These are phyloP conservation scores for Boloria selene DNA, from an alignment of 2,888 invertebrate genomes.

Conservation along the genomic window DNA sequence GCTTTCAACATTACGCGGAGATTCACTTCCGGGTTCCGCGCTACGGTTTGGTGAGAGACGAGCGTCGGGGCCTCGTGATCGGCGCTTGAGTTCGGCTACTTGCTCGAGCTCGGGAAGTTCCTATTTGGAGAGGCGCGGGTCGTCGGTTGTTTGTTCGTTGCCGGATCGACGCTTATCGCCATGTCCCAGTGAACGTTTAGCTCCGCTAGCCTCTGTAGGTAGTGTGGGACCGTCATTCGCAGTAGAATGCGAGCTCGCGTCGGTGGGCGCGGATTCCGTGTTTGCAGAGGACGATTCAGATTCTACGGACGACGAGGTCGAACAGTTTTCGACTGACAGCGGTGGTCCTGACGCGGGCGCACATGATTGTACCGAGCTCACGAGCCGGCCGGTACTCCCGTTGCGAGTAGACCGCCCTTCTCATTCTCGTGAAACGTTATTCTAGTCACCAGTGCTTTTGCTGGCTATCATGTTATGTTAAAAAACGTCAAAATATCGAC, in stretches of 20 bases:
- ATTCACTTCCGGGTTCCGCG: conserved; percentile 84
- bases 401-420: conserved; percentile 71
- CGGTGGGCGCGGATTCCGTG: conserved; percentile 90
- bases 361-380: conserved; percentile 70
- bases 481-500: conserved; percentile 70
- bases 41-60: conserved; percentile 78
- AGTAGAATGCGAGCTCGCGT: conserved; percentile 87
- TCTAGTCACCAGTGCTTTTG: conserved; percentile 79
- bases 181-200: conserved; percentile 84
- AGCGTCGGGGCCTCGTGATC: conserved; percentile 71
- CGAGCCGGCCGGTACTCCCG: conserved; percentile 66
- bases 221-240: conserved; percentile 88
- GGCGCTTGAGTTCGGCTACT: conserved; percentile 90
- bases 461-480: conserved; percentile 60
- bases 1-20: conserved; percentile 81
- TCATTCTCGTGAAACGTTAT: conserved; percentile 91
- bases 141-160: conserved; percentile 89
- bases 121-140: conserved; percentile 90
- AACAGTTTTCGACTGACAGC: conserved; percentile 92
- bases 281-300: conserved; percentile 87
- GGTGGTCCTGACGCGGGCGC: conserved; percentile 74
- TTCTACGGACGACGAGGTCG: conserved; percentile 93
- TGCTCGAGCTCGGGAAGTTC: conserved; percentile 93
- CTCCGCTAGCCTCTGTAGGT: conserved; percentile 91
- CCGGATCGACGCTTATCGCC: conserved; percentile 92